These are phyloP conservation scores for Meloidogyne floridensis DNA, from an alignment of 1,140 invertebrate species.

Conservation along the genomic window DNA sequence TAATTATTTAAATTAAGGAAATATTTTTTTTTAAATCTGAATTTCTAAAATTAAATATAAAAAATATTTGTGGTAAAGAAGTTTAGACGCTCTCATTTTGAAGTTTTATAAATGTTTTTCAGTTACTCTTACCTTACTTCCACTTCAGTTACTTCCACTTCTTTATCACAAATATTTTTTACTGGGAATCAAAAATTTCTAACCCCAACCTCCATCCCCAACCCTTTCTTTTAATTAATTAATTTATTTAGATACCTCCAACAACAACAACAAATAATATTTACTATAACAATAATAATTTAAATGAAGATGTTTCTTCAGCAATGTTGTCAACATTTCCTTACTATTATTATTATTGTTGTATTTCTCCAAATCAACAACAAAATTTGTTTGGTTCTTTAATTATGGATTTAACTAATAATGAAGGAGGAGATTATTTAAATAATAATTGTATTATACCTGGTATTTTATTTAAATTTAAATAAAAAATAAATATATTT, in stretches of 20 bases:
- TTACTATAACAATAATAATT: neutral
- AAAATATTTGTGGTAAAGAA: too few relatives aligned
- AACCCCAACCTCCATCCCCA: too few relatives aligned
- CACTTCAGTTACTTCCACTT: too few relatives aligned
- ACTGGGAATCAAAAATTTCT: too few relatives aligned
- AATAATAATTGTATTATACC: neutral
- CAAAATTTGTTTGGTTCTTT: slow-evolving; percentile 9
- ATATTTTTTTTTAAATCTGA: too few relatives aligned
- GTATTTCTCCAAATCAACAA: slow-evolving; percentile 3
- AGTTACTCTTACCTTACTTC: too few relatives aligned
- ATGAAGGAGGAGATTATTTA: neutral
- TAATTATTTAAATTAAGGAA: too few relatives aligned
- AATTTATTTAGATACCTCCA: neutral
- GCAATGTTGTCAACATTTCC: neutral
- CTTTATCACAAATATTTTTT: too few relatives aligned
- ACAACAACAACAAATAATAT: neutral
- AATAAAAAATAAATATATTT: neutral
- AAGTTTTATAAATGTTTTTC: too few relatives aligned
- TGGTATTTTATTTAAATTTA: neutral
- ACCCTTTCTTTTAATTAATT: too few relatives aligned
- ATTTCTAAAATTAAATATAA: too few relatives aligned
- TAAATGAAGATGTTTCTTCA: neutral
- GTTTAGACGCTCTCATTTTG: too few relatives aligned
- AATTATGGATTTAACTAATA: slow-evolving; percentile 10
- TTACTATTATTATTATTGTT: neutral